A percentile compares a stretch with the other conserved stretches of the same genome.
Conservation (phyloP, 2,888 invertebrate species). For the Chrysomela aeneicollis region DNA sequence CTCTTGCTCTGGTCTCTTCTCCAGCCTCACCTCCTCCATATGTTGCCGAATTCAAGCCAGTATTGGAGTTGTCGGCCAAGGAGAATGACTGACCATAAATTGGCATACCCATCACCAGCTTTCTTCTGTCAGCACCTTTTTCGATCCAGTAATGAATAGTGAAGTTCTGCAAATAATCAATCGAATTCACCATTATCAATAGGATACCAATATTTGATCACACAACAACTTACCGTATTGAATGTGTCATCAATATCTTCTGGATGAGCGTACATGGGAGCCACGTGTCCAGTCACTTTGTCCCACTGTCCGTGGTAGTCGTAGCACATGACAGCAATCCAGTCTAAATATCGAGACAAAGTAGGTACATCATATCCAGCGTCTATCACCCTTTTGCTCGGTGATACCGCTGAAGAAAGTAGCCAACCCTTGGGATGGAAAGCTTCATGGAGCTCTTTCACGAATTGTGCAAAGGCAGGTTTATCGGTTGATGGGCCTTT, state of each 20-base stretch:
- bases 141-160: slow-evolving; percentile 88
- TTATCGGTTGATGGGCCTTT: slow-evolving; percentile 86
- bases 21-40: slow-evolving; percentile 91
- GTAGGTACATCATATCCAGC: slow-evolving; percentile 83
- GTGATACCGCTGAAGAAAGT: slow-evolving; percentile 85
- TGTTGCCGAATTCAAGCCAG: slow-evolving; percentile 77
- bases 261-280: slow-evolving; percentile 83
- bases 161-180: slow-evolving; percentile 73
- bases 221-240: slow-evolving; percentile 70
- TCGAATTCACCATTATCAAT: slow-evolving; percentile 10
- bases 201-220: too few species aligned
- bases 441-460: slow-evolving; percentile 75
- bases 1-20: slow-evolving; percentile 85
- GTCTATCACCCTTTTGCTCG: slow-evolving; percentile 83
- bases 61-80: slow-evolving; percentile 71
- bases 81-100: slow-evolving; percentile 91
- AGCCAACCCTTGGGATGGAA: slow-evolving; percentile 77
- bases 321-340: slow-evolving; percentile 92
- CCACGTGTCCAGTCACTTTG: slow-evolving; percentile 87
- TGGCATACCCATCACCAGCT: slow-evolving; percentile 86
- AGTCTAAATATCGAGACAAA: slow-evolving; percentile 80
- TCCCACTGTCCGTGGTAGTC: slow-evolving; percentile 95
- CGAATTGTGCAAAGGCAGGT: slow-evolving; percentile 76
- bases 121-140: slow-evolving; percentile 79
- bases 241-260: slow-evolving; percentile 78